These are phyloP conservation scores for Papilio polytes DNA, from an alignment of 1,140 invertebrate species.

Conservation along the genomic window DNA sequence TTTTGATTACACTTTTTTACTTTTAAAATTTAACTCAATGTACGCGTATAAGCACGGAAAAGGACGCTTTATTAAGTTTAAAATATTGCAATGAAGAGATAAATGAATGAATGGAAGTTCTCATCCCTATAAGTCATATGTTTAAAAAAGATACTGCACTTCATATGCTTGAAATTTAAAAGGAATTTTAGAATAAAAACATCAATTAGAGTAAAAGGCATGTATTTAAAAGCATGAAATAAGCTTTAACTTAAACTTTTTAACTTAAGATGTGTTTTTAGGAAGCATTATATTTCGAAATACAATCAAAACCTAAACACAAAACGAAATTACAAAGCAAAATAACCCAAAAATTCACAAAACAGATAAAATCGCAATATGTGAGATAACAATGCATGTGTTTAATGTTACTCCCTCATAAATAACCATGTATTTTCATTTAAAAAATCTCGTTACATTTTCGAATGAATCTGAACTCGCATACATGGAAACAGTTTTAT, in stretches of 20 bases:
- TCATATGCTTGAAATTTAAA: neutral
- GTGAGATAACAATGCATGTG: neutral
- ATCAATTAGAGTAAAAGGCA: neutral
- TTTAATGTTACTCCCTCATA: neutral
- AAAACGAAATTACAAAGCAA: neutral
- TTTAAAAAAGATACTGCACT: neutral
- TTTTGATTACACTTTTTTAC: neutral
- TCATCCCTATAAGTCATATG: neutral
- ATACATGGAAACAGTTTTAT: neutral
- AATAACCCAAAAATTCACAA: neutral
- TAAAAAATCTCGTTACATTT: neutral
- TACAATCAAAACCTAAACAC: neutral
- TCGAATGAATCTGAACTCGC: neutral
- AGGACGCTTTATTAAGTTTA: slow-evolving; percentile 1
- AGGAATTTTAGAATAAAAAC: neutral
- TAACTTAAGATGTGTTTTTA: neutral
- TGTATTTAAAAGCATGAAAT: neutral
- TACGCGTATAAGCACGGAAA: neutral
- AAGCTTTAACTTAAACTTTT: neutral
- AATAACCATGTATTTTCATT: neutral
- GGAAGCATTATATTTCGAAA: neutral
- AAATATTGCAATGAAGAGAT: neutral
- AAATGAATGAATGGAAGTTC: neutral
- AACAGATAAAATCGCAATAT: neutral
- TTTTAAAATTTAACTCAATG: slow-evolving; percentile 1